Base-by-base conservation (phyloP, 2,797 vertebrate genomes). In the Anniella stebbinsi region DNA sequence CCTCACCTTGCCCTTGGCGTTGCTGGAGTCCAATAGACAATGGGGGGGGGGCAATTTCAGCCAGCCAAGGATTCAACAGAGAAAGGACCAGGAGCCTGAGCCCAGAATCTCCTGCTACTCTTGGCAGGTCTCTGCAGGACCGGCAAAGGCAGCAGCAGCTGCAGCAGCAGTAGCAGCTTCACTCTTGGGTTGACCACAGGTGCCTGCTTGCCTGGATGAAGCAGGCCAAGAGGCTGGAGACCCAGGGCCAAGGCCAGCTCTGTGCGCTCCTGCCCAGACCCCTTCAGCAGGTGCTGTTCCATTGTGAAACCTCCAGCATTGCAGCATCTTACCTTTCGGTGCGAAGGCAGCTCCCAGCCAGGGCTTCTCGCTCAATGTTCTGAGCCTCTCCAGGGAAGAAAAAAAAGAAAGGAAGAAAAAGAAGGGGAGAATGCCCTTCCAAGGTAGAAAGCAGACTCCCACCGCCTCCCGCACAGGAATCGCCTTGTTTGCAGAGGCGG, bases 401-500 rank as follows among this genome's bases (percentile, higher is more conserved):
- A 11, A 1, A 21, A 17, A 2, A 3, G 25, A 11, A 6, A 7
- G 45, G 33, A 33, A 28, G 36, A 57, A 45, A 17, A n/a, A 17
- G 3, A 33, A 2, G 60, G 25, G 36, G 12, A 11, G 60, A 38
- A 66, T 38, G 45, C 75, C 51, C 23, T 28, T 4, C 30, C 30
- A 67, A 57, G 36, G 66, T 41, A 15, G 82, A 25, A 30, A 25
- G 12, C 63, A 30, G 94, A 67, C 77, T 86, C 80, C 81, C 86
- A 80, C 78, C 73, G 45, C 48, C 86, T 76, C 87, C 41, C 0
- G 93, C 89, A 93, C 88, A 92, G 94, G 92, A 57, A 4, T 89
- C 91, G 73, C 93, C 93, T 93, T 89, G 87, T 90, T 91, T 80
- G 89, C 80, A 6, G 17, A 11, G 9, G 87, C 93, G 91, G 89